Conservation (phyloP, 2,888 invertebrate species). For the Adelognathus sp. region DNA sequence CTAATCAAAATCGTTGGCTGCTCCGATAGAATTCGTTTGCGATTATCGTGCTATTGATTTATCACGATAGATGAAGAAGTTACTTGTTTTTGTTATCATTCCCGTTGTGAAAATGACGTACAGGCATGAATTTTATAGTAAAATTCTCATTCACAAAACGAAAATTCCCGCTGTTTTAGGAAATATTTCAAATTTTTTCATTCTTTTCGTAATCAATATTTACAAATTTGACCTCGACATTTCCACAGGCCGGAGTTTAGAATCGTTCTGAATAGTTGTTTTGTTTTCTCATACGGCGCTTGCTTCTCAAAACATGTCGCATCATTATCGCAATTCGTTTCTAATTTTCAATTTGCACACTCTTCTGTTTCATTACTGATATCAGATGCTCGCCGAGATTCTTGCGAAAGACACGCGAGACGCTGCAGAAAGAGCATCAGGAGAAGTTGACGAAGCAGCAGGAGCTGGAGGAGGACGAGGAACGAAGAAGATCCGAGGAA, state of each 20-base stretch:
- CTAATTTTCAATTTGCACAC: neutral
- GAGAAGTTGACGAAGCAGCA: conserved; percentile 76
- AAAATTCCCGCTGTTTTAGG: no score
- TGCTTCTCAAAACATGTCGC: no score
- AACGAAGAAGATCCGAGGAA: conserved; percentile 56
- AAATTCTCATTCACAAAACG: no score
- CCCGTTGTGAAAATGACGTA: neutral
- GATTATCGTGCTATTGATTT: conserved; percentile 29
- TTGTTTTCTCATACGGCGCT: no score
- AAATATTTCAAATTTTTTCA: no score
- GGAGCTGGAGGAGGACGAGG: conserved; percentile 70
- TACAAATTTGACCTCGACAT: no score
- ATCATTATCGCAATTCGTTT: neutral
- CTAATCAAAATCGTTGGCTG: conserved; percentile 66
- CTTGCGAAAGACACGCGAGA: conserved; percentile 82
- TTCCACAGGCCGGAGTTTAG: no score
- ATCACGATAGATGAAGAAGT: conserved; percentile 14
- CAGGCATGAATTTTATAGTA: conserved; percentile 10
- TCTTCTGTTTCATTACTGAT: neutral
- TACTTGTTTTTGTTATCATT: conserved; percentile 10
- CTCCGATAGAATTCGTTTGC: conserved; percentile 48
- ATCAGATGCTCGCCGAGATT: conserved; percentile 85
- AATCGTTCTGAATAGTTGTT: no score
- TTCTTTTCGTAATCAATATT: no score
- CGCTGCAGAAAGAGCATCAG: conserved; percentile 76